Conservation (phyloP, 2,888 invertebrate genomes). For the Allolobophora icterica region DNA sequence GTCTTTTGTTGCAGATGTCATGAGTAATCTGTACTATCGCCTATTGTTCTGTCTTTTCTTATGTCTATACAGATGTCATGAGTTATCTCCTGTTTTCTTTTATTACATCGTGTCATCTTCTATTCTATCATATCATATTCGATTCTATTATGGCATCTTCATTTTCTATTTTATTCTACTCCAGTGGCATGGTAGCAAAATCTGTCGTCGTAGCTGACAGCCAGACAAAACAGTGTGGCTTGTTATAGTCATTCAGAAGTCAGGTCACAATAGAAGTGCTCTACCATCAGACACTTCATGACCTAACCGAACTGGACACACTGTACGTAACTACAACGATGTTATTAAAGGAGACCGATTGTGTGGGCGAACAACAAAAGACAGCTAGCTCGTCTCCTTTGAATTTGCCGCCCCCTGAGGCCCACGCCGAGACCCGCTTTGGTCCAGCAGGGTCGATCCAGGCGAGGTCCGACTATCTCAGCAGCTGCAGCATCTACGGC, state of each 20-base stretch:
- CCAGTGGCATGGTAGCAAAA: not conserved
- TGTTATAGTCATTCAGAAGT: not conserved
- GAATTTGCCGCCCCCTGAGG: not conserved
- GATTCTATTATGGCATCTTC: not conserved
- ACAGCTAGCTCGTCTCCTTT: not conserved
- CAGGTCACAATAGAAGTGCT: not conserved
- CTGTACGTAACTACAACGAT: too few species aligned
- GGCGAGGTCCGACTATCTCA: not conserved
- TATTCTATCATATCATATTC: too few species aligned
- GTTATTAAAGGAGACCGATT: not conserved
- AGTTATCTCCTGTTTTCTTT: too few species aligned
- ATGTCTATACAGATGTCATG: too few species aligned
- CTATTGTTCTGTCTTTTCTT: too few species aligned
- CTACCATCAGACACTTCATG: not conserved
- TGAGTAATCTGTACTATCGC: too few species aligned
- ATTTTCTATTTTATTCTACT: not conserved
- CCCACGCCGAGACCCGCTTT: not conserved
- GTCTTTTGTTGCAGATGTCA: too few species aligned
- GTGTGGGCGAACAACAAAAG: not conserved
- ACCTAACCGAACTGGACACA: too few species aligned
- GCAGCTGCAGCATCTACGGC: not conserved
- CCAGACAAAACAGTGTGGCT: not conserved
- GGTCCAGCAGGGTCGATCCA: not conserved
- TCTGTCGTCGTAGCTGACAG: not conserved
- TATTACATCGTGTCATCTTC: too few species aligned